Percentiles rank a stretch among this genome's conserved stretches.
These are phyloP conservation scores for Neostethus bicornis DNA, from an alignment of 2,797 vertebrate genomes.

Conservation along the genomic window DNA sequence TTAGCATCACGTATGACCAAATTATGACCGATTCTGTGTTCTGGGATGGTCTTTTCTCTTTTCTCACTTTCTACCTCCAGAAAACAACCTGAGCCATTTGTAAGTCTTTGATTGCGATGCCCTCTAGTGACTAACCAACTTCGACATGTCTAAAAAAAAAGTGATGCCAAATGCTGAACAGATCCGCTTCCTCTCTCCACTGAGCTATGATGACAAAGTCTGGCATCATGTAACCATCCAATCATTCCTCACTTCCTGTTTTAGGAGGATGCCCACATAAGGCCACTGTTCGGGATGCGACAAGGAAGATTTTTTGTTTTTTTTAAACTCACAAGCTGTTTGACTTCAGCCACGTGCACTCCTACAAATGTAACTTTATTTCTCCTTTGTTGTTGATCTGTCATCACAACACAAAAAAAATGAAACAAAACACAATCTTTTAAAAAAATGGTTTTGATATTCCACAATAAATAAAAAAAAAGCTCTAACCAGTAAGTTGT, in stretches of 20 bases:
- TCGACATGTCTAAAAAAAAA: constrained; percentile 24
- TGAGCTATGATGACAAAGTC: constrained; percentile 47
- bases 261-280: constrained; percentile 53
- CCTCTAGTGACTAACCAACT: constrained; percentile 65
- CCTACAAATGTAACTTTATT: constrained; percentile 1
- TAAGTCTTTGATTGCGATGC: constrained; percentile 53
- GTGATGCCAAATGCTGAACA: constrained; percentile 42
- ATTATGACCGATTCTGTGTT: no score
- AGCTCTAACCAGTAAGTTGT: constrained; percentile 34
- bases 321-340: constrained; percentile 19
- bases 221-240: constrained; percentile 46
- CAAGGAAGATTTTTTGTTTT: constrained; percentile 31
- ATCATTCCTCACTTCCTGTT: constrained; percentile 43
- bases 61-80: no score
- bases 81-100: neutral
- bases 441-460: constrained; percentile 26
- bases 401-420: constrained; percentile 14
- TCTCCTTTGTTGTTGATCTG: constrained; percentile 4
- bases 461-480: constrained; percentile 59
- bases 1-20: constrained; percentile 6
- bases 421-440: constrained; percentile 8
- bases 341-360: constrained; percentile 27
- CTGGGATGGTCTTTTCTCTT: no score
- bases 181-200: constrained; percentile 24
- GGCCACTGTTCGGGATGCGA: constrained; percentile 38